Base-by-base conservation (phyloP, 2,113 vertebrate genomes). In the Fukomys damarensis region DNA sequence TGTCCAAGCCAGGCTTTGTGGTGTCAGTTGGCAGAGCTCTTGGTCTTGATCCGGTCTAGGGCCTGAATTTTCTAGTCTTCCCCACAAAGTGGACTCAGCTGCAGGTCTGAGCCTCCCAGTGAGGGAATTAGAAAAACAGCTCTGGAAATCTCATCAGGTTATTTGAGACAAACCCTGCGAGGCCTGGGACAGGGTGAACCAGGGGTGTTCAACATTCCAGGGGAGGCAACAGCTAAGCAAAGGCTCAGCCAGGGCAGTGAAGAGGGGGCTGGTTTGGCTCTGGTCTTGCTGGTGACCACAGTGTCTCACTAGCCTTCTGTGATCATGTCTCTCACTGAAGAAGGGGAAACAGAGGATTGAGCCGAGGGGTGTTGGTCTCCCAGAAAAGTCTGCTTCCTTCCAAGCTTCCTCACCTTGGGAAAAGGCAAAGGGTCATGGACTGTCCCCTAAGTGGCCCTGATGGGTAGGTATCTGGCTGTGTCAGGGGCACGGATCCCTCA, bases 91-190 rank as follows among this genome's bases (percentile, higher is more conserved):
- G 22, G 74, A 82, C 79, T 96, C 11, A 0, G 66, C 54, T 79
- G 85, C 41, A 35, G 66, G 70, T 54, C 91, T 43, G 8, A 95
- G 66, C 10, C 58, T 86, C 43, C 46, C n/a, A 32, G 19, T 7
- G 9, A 7, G 30, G 26, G 35, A 54, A 56, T 2, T 43, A 49
- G 72, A 89, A 91, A 95, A 74, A 81, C 3, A 84, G 49, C 56
- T 89, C 88, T 89, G 83, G 30, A 52, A 74, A 79, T 79, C 77
- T 86, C 91, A 86, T 70, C 49, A n/a, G 94, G 58, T 81, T 49
- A 86, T 26, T 76, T 14, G 35, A 94, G 90, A 88, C 41, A 70
- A 86, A 35, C 28, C 89, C 65, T 7, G 38, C 43, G 1, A 66
- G 88, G 72, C 63, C 85, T n/a, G 32, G 56, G 22, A 17, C 20